Evolutionary conservation across 1,140 invertebrate genomes (phyloP).

Genomic region (Elymnias hypermnestra): DNA sequence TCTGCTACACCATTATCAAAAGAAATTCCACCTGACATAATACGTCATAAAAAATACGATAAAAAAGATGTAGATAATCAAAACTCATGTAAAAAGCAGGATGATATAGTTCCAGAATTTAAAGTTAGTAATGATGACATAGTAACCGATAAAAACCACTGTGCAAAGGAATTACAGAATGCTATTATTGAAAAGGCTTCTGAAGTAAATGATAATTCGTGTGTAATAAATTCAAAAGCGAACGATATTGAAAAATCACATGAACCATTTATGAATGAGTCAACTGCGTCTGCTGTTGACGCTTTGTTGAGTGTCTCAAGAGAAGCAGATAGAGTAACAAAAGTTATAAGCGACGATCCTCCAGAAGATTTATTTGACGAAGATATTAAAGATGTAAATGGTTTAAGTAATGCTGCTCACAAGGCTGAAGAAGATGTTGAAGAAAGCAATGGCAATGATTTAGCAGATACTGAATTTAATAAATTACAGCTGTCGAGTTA

Average conservation of each 20-base stretch:
- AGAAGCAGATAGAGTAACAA: slow-evolving; percentile 63
- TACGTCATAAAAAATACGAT: not conserved
- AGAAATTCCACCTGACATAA: not conserved
- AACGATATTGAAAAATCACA: slow-evolving; percentile 12
- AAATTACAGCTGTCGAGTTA: not conserved
- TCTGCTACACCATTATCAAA: not conserved
- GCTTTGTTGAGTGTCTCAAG: slow-evolving; percentile 61
- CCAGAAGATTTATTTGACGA: slow-evolving; percentile 70
- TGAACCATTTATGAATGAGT: slow-evolving; percentile 56
- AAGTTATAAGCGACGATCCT: slow-evolving; percentile 56
- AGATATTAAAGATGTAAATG: slow-evolving; percentile 40
- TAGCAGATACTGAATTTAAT: not conserved
- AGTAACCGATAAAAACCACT: slow-evolving; percentile 1
- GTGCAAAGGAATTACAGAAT: slow-evolving; percentile 4
- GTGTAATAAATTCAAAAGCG: slow-evolving; percentile 8
- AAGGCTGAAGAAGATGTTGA: slow-evolving; percentile 6
- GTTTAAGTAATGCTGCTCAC: slow-evolving; percentile 13
- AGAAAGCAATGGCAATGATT: not conserved
- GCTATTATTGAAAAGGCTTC: not conserved
- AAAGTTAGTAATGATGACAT: slow-evolving; percentile 1
- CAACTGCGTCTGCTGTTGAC: slow-evolving; percentile 64
- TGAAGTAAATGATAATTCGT: not conserved
- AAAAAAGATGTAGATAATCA: not conserved
- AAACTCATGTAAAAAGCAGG: not conserved
- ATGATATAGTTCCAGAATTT: not conserved